phyloP scores from a whole-genome alignment of 2,888 invertebrate genomes.

The Dicyrtoma fusca region DNA sequence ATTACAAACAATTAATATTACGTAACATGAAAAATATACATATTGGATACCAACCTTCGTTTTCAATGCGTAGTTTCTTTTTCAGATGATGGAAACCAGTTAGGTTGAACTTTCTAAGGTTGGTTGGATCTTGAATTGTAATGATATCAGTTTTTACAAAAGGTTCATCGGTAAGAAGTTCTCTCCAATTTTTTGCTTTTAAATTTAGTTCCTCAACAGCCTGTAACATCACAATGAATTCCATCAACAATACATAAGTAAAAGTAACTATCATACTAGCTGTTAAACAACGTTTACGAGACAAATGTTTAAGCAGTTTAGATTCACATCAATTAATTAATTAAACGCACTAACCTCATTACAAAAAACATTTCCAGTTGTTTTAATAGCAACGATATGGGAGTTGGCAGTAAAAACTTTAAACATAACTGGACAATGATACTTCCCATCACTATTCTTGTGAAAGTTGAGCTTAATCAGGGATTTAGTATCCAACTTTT shows the following conservation, averaged over 20 bases:
- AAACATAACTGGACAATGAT: constrained; percentile 92
- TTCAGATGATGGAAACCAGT: constrained; percentile 91
- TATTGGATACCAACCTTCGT: constrained; percentile 66
- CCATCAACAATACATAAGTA: neutral
- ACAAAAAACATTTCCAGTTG: constrained; percentile 94
- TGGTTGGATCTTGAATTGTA: constrained; percentile 85
- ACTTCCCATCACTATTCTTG: constrained; percentile 79
- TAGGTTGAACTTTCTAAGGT: constrained; percentile 92
- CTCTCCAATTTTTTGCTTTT: constrained; percentile 91
- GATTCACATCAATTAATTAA: no score
- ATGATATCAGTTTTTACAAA: constrained; percentile 90
- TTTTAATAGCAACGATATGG: constrained; percentile 85
- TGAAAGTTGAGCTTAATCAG: constrained; percentile 84
- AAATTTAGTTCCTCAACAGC: constrained; percentile 95
- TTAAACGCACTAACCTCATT: constrained; percentile 67
- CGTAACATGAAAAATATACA: neutral
- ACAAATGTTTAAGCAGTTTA: no score
- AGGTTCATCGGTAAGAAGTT: constrained; percentile 85
- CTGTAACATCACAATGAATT: constrained; percentile 57
- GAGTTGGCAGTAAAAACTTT: constrained; percentile 91
- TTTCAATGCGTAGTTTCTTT: constrained; percentile 83
- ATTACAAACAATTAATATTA: constrained; percentile 14
- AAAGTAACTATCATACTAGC: no score
- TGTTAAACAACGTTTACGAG: no score
- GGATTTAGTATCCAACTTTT: constrained; percentile 78